Evolutionary conservation across 2,113 vertebrate species (phyloP), one percentile per base, ranked within the genome.

Genomic region (Sceloporus tristichus): DNA sequence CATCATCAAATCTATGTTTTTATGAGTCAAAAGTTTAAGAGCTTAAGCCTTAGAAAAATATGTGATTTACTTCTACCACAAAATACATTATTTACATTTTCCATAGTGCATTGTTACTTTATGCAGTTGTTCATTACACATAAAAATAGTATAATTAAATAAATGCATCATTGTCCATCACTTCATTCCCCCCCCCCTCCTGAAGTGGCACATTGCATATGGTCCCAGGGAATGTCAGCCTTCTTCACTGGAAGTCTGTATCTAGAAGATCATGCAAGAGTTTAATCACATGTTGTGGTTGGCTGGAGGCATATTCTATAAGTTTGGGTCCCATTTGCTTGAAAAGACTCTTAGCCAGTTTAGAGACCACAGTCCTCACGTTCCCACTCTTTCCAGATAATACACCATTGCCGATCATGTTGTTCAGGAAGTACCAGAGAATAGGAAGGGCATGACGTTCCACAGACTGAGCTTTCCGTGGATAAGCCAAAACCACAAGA

Each of bases 401-500:
- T 27, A 76, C 56, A 0, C 90, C 84, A 0, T 70, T 96, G 29
- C 94, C 92, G 0, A 6, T 84, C 91, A 91, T 93, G 80, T 86
- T 95, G 89, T 66, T 93, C 87, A 97, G 86, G 81, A 97, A 93
- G 83, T 94, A 93, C 95, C 96, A 97, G 84, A 97, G 96, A 7
- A 88, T 62, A 0, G 97, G 96, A 53, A 97, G 93, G 68, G 90
- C 62, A 0, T 95, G 94, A 73, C 34, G 78, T 74, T 96, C 94
- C 74, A 95, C 89, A 0, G 87, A 84, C 82, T 93, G 86, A 62
- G 95, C 94, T 80, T 96, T 97, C 13, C 2, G 71, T 13, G 89
- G 92, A 75, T 96, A 95, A 76, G 96, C 93, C 0, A 93, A 90
- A 18, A 48, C 56, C 88, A 96, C 97, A 54, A 97, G 93, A 62